Conservation (phyloP, 2,797 vertebrate species). For the Syndactyla subalaris region DNA sequence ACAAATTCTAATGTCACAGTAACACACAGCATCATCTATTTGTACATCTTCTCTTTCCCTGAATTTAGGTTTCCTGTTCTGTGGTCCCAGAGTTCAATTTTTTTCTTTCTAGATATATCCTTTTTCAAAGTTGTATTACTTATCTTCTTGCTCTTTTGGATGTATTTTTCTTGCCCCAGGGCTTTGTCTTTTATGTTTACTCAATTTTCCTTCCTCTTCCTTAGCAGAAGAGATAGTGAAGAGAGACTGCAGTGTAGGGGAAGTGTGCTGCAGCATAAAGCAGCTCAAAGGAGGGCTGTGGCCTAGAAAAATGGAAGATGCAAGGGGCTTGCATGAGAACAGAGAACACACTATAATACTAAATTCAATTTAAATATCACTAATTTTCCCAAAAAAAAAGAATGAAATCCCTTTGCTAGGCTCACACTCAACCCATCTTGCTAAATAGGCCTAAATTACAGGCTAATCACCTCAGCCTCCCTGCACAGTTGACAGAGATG, state of each 20-base stretch:
- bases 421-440: neutral
- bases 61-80: neutral
- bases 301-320: neutral
- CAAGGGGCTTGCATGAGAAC: neutral
- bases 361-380: neutral
- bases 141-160: neutral
- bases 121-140: neutral
- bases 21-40: neutral
- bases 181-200: neutral
- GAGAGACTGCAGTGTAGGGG: neutral
- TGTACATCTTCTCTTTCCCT: neutral
- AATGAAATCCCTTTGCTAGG: neutral
- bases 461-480: neutral
- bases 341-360: neutral
- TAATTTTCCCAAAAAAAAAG: neutral
- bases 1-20: neutral
- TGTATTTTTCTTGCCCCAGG: neutral
- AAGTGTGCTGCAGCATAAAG: neutral
- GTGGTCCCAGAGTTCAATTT: neutral
- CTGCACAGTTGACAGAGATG: neutral
- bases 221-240: neutral
- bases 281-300: neutral
- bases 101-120: accelerated
- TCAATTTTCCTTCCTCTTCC: neutral
- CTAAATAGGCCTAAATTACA: neutral